A percentile compares a stretch with the other conserved stretches of the same genome.
These are phyloP conservation scores for Pampus argenteus DNA, from an alignment of 2,797 vertebrate species.

Conservation along the genomic window DNA sequence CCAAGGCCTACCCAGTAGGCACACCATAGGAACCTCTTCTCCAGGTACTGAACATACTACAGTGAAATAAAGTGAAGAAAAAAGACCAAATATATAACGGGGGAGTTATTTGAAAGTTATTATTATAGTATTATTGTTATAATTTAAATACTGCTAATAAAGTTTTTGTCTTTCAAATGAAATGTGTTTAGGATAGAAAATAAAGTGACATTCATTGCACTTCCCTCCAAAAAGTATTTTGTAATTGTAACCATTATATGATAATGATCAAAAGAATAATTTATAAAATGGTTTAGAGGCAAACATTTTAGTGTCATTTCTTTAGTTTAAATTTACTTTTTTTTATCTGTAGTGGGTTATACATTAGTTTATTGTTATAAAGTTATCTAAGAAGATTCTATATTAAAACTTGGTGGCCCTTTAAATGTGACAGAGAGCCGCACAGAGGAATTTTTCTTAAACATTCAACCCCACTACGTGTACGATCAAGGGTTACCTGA, in stretches of 20 bases:
- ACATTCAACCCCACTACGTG: conserved; percentile 9
- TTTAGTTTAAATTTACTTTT: background rate
- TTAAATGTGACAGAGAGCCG: conserved; percentile 7
- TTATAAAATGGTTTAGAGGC: no score
- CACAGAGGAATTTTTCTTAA: conserved; percentile 25
- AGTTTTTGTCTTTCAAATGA: background rate
- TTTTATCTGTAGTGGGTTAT: background rate
- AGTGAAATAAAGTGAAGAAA: conserved; percentile 23
- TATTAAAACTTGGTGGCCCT: background rate
- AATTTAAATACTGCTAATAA: no score
- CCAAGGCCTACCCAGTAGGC: conserved; percentile 99
- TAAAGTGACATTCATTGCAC: no score
- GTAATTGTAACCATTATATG: background rate
- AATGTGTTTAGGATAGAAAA: background rate
- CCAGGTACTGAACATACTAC: conserved; percentile 93
- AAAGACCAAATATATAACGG: background rate
- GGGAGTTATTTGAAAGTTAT: no score
- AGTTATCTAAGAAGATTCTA: background rate
- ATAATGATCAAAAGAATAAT: background rate
- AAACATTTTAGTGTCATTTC: background rate
- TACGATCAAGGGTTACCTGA: conserved; percentile 65
- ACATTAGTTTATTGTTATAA: background rate
- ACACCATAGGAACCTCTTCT: conserved; percentile 96
- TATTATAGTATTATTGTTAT: no score
- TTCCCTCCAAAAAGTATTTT: background rate